phyloP scores from a whole-genome alignment of 2,113 vertebrate genomes.

The Illadopsis cleaveri region DNA sequence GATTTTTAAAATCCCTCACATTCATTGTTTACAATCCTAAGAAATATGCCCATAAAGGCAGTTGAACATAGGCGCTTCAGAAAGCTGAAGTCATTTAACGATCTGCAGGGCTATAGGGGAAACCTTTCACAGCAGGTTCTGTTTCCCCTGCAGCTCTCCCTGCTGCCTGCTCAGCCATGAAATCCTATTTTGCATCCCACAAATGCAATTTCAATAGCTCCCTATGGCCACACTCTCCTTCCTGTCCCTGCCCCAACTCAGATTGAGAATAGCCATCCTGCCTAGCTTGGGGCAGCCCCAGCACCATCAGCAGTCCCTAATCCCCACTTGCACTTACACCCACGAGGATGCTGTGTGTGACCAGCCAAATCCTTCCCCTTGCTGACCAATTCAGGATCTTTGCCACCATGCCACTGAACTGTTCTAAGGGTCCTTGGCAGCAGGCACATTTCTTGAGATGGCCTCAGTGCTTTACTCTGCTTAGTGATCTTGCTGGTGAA shows the following conservation, averaged over 20 bases:
- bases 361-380: neutral
- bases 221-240: neutral
- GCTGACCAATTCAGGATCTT: neutral
- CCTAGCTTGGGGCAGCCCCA: neutral
- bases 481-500: neutral
- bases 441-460: accelerated
- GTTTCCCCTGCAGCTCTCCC: neutral
- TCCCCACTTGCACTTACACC: accelerated
- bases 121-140: neutral
- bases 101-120: neutral
- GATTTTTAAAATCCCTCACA: neutral
- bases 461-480: neutral
- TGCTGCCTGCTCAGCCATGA: neutral
- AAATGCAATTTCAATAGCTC: neutral
- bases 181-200: neutral
- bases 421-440: neutral
- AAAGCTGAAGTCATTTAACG: neutral
- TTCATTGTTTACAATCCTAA: neutral
- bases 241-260: neutral
- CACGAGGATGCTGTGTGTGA: accelerated
- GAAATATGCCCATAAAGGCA: neutral
- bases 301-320: neutral
- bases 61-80: neutral
- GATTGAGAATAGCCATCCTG: neutral
- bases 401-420: neutral